A percentile compares a stretch with the other conserved stretches of the same genome.
Evolutionary conservation across 2,113 vertebrate genomes (phyloP).

Genomic region (Dolichallabes microphthalmus): DNA sequence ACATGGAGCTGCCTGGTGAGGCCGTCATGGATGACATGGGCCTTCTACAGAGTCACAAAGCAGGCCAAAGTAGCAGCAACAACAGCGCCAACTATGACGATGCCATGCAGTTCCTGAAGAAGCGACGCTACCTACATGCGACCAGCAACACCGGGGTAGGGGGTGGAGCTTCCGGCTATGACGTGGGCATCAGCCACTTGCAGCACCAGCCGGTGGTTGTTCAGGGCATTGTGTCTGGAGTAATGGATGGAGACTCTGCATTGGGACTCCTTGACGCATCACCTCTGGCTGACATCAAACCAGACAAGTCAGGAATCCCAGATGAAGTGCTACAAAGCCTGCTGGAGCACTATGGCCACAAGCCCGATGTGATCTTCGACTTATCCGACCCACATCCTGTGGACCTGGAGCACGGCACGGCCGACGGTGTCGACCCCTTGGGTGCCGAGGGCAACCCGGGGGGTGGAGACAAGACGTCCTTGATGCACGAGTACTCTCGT

Average conservation of each 20-base stretch:
- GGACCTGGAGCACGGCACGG: conserved; percentile 77
- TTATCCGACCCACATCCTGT: conserved; percentile 85
- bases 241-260: conserved; percentile 83
- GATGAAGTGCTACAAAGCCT: conserved; percentile 97
- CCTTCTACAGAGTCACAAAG: conserved; percentile 84
- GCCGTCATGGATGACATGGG: conserved; percentile 76
- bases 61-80: conserved; percentile 64
- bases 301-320: conserved; percentile 92
- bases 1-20: conserved; percentile 72
- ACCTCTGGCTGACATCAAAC: conserved; percentile 82
- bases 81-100: conserved; percentile 93
- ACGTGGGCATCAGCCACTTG: conserved; percentile 82
- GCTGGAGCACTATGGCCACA: conserved; percentile 92
- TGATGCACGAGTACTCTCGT: conserved; percentile 98
- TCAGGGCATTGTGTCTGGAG: conserved; percentile 83
- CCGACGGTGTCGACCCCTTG: conserved; percentile 75
- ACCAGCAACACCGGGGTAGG: conserved; percentile 64
- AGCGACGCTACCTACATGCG: conserved; percentile 90
- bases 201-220: conserved; percentile 86
- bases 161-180: conserved; percentile 74
- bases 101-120: conserved; percentile 99
- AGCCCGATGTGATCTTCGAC: conserved; percentile 87
- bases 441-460: conserved; percentile 72
- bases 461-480: conserved; percentile 83
- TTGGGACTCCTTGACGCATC: conserved; percentile 84